Base-by-base conservation (phyloP, 2,888 invertebrate species). In the Amiota mariae region DNA sequence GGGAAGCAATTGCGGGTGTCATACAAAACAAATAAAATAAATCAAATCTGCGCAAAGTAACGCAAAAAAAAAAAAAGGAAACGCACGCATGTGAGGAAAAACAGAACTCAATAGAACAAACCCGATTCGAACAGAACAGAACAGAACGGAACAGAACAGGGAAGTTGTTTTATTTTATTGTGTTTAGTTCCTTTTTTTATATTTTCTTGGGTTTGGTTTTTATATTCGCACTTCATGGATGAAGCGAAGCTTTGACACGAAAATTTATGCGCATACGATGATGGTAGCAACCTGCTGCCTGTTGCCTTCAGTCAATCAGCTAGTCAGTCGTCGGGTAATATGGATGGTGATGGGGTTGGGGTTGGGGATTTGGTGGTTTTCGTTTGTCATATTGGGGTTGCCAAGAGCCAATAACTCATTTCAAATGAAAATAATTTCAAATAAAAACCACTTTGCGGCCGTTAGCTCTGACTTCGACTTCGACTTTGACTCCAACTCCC, bases 1-100 rank as follows among this genome's bases (percentile, higher is more conserved):
- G 79, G 77, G 79, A 78, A 84, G 76, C 86, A 87, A 86, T 87
- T 88, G 84, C 87, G 84, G 84, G 87, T 87, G 87, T 84, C 87
- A 87, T 80, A 85, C 82, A 88, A 87, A 87, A 83, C 87, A 87
- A 87, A 87, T 87, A 88, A 87, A 88, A 87, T 88, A 88, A 88
- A 87, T 87, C 88, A 87, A 86, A 82, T 86, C 79, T 76, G 15
- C 47, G 64, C 76, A 76, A 47, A 67, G 46, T 10, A 48, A 24
- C 24, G 11, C 49, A 49, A 51, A 15, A 24, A 59, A 59, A 75
- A 74, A 66, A 70, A 77, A 61, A 81, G 77, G 80, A 80, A 78
- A 80, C 46, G 13, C 15, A 66, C 11, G 36, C 36, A 36, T 6
- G 6, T 36, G 36, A 36, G 36, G 36, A 36, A 36, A 6, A 36